phyloP scores from a whole-genome alignment of 2,888 invertebrate genomes.

The Drosophila mulleri region DNA sequence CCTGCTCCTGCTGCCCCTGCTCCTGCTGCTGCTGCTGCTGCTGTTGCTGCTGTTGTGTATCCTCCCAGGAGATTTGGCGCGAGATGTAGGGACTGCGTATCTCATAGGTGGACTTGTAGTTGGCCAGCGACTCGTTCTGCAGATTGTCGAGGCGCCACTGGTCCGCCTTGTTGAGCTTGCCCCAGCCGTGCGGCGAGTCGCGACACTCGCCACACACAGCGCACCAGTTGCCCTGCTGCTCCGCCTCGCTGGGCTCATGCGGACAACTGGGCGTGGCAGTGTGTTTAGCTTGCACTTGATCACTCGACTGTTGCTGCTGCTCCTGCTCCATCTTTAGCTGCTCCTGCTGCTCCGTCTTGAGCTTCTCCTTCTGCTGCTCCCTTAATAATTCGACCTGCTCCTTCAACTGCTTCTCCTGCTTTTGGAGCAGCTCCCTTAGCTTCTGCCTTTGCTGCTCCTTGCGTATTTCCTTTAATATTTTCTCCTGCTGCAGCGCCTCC shows the following conservation, averaged over 20 bases:
- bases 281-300: background rate
- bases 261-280: conserved; percentile 10
- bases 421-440: background rate
- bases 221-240: conserved; percentile 47
- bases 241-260: conserved; percentile 14
- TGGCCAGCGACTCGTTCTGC: conserved; percentile 71
- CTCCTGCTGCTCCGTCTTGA: background rate
- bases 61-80: conserved; percentile 81
- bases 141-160: conserved; percentile 73
- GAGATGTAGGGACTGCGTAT: conserved; percentile 80
- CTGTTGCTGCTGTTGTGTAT: conserved; percentile 50
- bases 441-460: conserved; percentile 1
- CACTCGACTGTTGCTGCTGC: background rate
- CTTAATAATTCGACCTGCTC: background rate
- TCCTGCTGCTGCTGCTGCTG: conserved; percentile 21
- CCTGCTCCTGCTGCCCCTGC: conserved; percentile 14
- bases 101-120: conserved; percentile 81
- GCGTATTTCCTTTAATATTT: background rate
- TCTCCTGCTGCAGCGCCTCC: background rate
- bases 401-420: conserved; percentile 2
- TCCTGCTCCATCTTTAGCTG: background rate
- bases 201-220: conserved; percentile 62
- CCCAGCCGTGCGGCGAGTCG: conserved; percentile 65
- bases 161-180: conserved; percentile 69
- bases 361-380: background rate